These are phyloP conservation scores for Centropyge bicolor DNA, from an alignment of 2,797 vertebrate genomes.

Conservation along the genomic window DNA sequence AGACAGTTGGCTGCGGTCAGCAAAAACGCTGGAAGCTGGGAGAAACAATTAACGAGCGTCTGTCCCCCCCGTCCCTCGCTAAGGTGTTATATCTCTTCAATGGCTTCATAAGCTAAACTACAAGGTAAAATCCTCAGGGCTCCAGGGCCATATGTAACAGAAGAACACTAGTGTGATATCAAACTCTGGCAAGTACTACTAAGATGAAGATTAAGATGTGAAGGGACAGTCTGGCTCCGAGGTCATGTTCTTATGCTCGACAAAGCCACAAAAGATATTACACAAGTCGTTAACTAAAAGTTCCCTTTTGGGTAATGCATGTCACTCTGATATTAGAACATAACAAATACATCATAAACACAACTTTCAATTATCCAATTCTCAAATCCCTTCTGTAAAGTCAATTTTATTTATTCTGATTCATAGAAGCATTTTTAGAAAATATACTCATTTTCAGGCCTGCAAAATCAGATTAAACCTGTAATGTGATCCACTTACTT, in stretches of 20 bases:
- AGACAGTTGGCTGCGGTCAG: not conserved
- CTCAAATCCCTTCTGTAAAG: constrained; percentile 61
- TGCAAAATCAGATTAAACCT: constrained; percentile 78
- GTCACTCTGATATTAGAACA: not conserved
- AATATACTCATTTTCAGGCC: constrained; percentile 82
- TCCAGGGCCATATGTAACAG: too few relatives aligned
- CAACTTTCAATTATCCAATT: not conserved
- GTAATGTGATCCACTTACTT: constrained; percentile 53
- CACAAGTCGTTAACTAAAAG: not conserved
- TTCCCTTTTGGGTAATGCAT: not conserved
- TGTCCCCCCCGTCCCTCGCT: not conserved
- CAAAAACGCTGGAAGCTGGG: not conserved
- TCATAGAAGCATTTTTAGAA: constrained; percentile 85
- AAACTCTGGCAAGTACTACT: too few relatives aligned
- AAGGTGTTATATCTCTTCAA: too few relatives aligned
- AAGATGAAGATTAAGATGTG: too few relatives aligned
- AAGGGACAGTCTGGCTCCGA: not conserved
- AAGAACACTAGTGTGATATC: not conserved
- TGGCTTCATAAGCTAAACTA: not conserved
- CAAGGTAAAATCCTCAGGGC: not conserved
- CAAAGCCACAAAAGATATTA: not conserved
- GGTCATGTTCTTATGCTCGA: too few relatives aligned
- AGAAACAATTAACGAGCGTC: not conserved
- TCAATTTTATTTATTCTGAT: constrained; percentile 81
- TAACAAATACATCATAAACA: not conserved